Conservation (phyloP, 2,113 vertebrate genomes). For the Opisthocomus hoazin region DNA sequence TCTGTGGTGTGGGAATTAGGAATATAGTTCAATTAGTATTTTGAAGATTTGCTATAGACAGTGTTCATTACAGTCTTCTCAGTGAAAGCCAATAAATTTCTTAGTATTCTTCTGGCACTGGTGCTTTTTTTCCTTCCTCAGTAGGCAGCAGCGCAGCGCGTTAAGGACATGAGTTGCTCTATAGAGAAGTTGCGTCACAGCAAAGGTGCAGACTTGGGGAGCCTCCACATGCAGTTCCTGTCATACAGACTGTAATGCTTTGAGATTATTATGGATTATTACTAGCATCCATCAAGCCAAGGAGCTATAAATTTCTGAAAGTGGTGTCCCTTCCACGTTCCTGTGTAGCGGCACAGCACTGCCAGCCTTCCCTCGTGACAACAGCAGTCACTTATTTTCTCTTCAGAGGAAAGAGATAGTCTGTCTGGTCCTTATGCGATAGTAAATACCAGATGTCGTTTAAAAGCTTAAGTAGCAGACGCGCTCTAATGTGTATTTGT, state of each 20-base stretch:
- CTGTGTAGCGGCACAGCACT: background rate
- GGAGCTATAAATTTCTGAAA: background rate
- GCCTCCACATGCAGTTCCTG: background rate
- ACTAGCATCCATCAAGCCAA: background rate
- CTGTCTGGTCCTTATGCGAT: background rate
- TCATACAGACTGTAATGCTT: background rate
- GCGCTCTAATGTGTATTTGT: background rate
- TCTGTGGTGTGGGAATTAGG: background rate
- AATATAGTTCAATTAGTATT: background rate
- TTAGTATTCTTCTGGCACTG: background rate
- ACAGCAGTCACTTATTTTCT: background rate
- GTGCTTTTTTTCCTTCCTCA: background rate
- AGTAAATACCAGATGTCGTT: conserved; percentile 21
- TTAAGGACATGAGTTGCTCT: background rate
- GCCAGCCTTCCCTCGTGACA: background rate
- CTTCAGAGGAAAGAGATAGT: background rate
- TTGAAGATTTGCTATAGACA: background rate
- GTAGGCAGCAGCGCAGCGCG: background rate
- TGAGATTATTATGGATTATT: background rate
- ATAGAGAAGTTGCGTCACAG: background rate
- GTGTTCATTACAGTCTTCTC: background rate
- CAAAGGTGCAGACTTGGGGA: background rate
- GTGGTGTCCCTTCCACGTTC: background rate
- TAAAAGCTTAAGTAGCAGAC: conserved; percentile 31
- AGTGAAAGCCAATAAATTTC: background rate